Conservation (phyloP, 2,888 invertebrate species). For the Eristalis pertinax region DNA sequence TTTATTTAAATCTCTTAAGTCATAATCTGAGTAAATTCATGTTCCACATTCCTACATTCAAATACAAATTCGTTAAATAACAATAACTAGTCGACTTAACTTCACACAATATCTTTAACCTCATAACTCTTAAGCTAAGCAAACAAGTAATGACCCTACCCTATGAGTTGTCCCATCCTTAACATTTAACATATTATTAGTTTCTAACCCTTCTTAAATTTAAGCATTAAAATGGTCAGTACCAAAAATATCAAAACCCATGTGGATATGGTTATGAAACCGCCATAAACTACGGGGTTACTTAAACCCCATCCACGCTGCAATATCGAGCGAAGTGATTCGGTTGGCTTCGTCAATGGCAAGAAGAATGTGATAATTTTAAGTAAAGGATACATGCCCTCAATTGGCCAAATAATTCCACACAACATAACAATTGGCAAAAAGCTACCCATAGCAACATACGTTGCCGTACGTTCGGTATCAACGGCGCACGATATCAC, state of each 20-base stretch:
- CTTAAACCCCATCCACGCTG: constrained; percentile 91
- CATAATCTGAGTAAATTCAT: constrained; percentile 18
- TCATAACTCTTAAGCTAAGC: constrained; percentile 16
- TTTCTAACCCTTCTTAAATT: constrained; percentile 91
- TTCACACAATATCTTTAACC: constrained; percentile 23
- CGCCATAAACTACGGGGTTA: constrained; percentile 88
- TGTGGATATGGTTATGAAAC: constrained; percentile 88
- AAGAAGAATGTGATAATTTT: constrained; percentile 88
- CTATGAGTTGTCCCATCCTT: constrained; percentile 21
- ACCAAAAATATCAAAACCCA: constrained; percentile 92
- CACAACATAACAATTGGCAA: constrained; percentile 92
- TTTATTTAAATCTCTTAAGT: neutral
- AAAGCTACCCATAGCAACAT: constrained; percentile 92
- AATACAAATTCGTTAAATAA: constrained; percentile 49
- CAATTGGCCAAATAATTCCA: constrained; percentile 96
- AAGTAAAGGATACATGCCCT: constrained; percentile 92
- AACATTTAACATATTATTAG: neutral
- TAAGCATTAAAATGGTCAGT: constrained; percentile 88
- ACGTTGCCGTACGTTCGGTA: constrained; percentile 92
- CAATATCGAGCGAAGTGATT: constrained; percentile 91
- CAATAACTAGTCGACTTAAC: constrained; percentile 3
- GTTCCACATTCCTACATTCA: constrained; percentile 15
- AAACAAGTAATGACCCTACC: constrained; percentile 11
- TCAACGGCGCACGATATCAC: constrained; percentile 91
- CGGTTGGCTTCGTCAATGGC: constrained; percentile 94